Evolutionary conservation across 2,113 vertebrate species (phyloP), one percentile per base, ranked within the genome.

Genomic region (Philantomba maxwellii): DNA sequence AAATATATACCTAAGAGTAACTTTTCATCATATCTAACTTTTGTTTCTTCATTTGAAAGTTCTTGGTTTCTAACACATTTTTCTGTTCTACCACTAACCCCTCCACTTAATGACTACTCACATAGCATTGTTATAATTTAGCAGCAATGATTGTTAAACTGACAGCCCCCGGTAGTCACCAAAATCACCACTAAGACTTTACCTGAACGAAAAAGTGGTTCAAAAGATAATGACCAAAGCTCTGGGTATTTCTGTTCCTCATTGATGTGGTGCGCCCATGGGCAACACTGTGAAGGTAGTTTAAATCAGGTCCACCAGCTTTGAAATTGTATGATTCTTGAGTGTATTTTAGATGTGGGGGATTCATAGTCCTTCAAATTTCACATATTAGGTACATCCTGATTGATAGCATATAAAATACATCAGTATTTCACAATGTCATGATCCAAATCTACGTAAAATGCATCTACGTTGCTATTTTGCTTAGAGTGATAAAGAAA

Each of bases 311-410:
- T 70, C 73, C 16, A 12, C 43, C 43, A 47, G 47, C 7, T 94
- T 90, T 62, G 87, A 77, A 77, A 84, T 77, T 75, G 33, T 43
- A 12, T 85, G 73, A 21, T 75, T 94, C 64, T 21, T 84, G 88
- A 80, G 33, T 73, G 39, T 43, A 12, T 49, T 75, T 92, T 39
- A 64, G 39, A 14, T 81, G 7, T 78, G n/a, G 8, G 28, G 13
- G 3, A 28, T 55, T 43, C 47, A 7, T 33, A 7, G 16, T 81
- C 81, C 25, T 93, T 81, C 19, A 39, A 12, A 45, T 75, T 49
- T 58, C 70, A n/a, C 12, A 66, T 64, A 39, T 21, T 60, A 33
- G 12, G 26, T 2, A 39, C n/a, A 28, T 30, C 43, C 15, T 87
- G 57, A 78, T 43, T 78, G 47, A 90, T 87, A 49, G 6, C 14